phyloP scores from a whole-genome alignment of 1,140 invertebrate genomes.

The Cotesia glomerata region DNA sequence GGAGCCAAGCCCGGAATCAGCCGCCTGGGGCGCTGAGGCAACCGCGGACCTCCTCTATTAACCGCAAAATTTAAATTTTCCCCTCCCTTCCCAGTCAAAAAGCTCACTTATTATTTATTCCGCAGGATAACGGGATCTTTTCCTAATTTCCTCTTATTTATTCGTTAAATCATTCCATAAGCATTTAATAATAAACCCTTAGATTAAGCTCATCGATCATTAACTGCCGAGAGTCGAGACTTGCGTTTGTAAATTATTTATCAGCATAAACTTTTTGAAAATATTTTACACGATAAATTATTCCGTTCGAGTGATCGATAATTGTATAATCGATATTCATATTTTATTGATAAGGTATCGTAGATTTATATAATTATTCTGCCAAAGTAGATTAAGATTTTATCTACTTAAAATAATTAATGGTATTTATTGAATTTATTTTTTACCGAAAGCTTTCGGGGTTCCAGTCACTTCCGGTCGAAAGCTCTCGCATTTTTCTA shows the following conservation, averaged over 20 bases:
- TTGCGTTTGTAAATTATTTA: background rate
- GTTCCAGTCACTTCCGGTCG: no score
- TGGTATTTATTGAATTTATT: no score
- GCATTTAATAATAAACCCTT: background rate
- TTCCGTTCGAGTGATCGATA: background rate
- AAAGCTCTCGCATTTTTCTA: no score
- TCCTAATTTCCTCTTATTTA: background rate
- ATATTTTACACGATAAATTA: background rate
- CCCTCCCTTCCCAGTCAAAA: background rate
- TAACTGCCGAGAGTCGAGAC: background rate
- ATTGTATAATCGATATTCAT: background rate
- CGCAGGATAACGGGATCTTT: conserved; percentile 3
- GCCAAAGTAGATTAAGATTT: background rate
- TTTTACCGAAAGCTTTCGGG: no score
- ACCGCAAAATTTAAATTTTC: no score
- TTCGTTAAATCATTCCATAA: background rate
- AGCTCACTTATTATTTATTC: background rate
- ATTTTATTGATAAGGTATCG: background rate
- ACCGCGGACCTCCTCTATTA: conserved; percentile 70
- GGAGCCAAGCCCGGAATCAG: conserved; percentile 67
- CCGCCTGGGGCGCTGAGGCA: conserved; percentile 70
- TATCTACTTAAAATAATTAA: background rate
- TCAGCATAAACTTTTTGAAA: background rate
- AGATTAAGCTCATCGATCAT: background rate
- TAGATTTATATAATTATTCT: background rate